phyloP scores from a whole-genome alignment of 2,113 vertebrate genomes.

The Rhabdomys dilectus region DNA sequence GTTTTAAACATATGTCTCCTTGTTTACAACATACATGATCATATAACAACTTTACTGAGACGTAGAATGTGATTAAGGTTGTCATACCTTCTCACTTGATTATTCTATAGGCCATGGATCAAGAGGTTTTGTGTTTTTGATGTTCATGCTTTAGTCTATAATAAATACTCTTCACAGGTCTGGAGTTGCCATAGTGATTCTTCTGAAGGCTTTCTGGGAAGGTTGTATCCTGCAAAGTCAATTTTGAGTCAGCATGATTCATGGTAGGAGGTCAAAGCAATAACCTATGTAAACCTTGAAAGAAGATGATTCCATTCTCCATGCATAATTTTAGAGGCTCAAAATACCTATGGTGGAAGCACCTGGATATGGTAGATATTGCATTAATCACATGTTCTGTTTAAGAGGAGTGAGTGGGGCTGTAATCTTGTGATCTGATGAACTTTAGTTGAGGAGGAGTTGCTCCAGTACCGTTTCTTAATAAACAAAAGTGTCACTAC shows the following conservation, averaged over 20 bases:
- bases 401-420: background rate
- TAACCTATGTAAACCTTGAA: background rate
- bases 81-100: background rate
- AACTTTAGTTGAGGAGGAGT: background rate
- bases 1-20: background rate
- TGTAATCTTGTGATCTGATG: background rate
- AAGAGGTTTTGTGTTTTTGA: background rate
- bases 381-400: background rate
- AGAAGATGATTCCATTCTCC: background rate
- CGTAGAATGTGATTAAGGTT: background rate
- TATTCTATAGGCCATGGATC: background rate
- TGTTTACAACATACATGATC: background rate
- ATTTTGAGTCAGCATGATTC: background rate
- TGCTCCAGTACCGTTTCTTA: no score
- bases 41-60: background rate
- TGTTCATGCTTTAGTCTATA: background rate
- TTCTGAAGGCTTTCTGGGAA: background rate
- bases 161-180: background rate
- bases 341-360: background rate
- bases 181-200: background rate
- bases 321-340: background rate
- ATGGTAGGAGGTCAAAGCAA: background rate
- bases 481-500: no score
- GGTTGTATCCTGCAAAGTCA: background rate
- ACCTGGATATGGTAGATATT: background rate